Percentiles rank a stretch among this genome's conserved stretches.
Conservation (phyloP, 1,140 invertebrate genomes). For the Brachionus asplanchnoidis region DNA sequence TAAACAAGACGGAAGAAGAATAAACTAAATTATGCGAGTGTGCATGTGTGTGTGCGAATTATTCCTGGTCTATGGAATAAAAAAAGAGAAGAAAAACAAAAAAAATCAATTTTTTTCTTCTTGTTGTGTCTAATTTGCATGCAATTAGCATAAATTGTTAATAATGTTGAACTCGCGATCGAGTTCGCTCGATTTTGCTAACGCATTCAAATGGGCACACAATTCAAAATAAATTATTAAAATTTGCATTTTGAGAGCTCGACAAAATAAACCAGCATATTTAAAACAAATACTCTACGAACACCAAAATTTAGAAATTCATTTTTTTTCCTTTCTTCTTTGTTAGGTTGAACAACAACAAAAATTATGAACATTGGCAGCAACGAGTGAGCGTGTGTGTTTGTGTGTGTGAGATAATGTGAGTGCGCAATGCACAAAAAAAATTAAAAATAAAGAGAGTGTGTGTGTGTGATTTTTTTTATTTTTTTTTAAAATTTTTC, state of each 20-base stretch:
- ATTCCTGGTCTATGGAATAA: not conserved
- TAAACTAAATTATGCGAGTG: not conserved
- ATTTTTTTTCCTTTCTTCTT: not conserved
- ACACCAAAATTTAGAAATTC: not conserved
- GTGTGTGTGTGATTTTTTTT: not conserved
- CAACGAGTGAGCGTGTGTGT: not conserved
- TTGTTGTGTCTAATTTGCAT: not conserved
- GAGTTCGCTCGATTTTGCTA: not conserved
- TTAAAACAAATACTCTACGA: not conserved
- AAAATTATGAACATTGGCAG: conserved; percentile 14
- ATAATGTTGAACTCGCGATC: not conserved
- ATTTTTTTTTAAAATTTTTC: not conserved
- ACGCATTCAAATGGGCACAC: not conserved
- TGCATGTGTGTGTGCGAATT: not conserved
- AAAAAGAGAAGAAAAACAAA: not conserved
- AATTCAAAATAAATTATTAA: not conserved
- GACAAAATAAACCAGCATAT: not conserved
- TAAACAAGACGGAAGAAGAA: not conserved
- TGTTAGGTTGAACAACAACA: not conserved
- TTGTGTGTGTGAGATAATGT: not conserved
- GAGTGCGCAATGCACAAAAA: not conserved
- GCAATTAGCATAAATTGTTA: not conserved
- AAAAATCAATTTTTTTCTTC: not conserved
- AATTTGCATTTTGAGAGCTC: not conserved
- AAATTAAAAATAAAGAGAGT: not conserved